A percentile compares a stretch with the other conserved stretches of the same genome.
These are phyloP conservation scores for Belonocnema kinseyi DNA, from an alignment of 1,140 invertebrate genomes.

Conservation along the genomic window DNA sequence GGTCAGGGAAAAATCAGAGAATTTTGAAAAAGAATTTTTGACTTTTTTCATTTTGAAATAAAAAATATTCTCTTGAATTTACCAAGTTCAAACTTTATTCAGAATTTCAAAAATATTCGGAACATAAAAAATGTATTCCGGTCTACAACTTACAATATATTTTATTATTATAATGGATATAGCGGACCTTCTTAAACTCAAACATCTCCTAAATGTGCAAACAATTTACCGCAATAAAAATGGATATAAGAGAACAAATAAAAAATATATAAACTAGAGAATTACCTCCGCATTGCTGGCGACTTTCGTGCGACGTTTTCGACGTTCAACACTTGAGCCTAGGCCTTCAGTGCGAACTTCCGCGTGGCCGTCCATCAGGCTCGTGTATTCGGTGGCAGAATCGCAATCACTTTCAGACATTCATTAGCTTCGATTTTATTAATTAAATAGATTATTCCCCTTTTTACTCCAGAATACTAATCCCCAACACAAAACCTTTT, in stretches of 20 bases:
- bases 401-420: slow-evolving; percentile 76
- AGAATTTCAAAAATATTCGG: too few relatives aligned
- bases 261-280: not conserved
- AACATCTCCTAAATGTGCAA: not conserved
- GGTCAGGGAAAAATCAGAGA: too few relatives aligned
- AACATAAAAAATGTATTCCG: too few relatives aligned
- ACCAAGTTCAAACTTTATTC: too few relatives aligned
- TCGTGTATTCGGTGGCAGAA: slow-evolving; percentile 82
- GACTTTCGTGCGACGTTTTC: slow-evolving; percentile 65
- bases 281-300: slow-evolving; percentile 64
- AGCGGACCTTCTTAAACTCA: not conserved
- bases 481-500: not conserved
- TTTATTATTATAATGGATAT: not conserved
- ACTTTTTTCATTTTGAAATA: too few relatives aligned
- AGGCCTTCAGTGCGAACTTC: slow-evolving; percentile 70
- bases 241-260: not conserved
- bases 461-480: not conserved
- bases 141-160: too few relatives aligned
- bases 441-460: not conserved
- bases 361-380: slow-evolving; percentile 87
- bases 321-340: slow-evolving; percentile 61
- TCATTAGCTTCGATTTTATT: slow-evolving; percentile 59
- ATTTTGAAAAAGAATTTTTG: too few relatives aligned
- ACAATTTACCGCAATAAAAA: slow-evolving; percentile 2
- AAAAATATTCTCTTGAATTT: too few relatives aligned